A percentile compares a stretch with the other conserved stretches of the same genome.
Conservation (phyloP, 2,113 vertebrate species). For the Eulemur macaco region DNA sequence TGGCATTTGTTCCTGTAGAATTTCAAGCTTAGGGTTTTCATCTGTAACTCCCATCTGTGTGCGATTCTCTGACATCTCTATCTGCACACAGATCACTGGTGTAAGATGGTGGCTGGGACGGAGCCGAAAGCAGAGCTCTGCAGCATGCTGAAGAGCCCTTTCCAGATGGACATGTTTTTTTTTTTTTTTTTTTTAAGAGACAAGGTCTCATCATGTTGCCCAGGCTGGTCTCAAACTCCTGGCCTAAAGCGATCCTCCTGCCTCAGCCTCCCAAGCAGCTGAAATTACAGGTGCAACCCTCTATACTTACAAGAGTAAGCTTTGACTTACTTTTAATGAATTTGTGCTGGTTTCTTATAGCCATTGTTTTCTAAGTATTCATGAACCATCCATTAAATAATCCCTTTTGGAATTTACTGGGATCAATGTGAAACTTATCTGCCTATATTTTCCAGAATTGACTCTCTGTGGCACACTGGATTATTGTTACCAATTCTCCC, state of each 20-base stretch:
- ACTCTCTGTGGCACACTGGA: neutral
- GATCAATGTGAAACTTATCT: neutral
- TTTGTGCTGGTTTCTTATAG: neutral
- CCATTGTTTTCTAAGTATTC: neutral
- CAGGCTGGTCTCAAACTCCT: neutral
- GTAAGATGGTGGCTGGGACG: neutral
- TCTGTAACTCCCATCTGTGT: neutral
- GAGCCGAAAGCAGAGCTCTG: neutral
- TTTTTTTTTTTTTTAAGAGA: too few relatives aligned
- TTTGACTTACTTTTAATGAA: neutral
- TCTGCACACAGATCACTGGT: neutral
- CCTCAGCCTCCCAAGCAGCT: too few relatives aligned
- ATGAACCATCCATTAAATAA: neutral
- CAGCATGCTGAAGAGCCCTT: neutral
- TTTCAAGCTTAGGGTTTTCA: neutral
- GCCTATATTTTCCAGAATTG: neutral
- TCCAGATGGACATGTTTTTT: neutral
- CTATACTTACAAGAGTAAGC: too few relatives aligned
- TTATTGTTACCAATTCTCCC: neutral
- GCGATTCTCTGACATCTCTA: neutral
- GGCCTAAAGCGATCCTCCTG: neutral
- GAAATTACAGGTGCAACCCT: too few relatives aligned
- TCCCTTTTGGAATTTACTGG: neutral
- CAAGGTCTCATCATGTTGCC: neutral
- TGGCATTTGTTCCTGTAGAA: conserved; percentile 2